These are phyloP conservation scores for Seladonia tumulorum DNA, from an alignment of 2,888 invertebrate species.

Conservation along the genomic window DNA sequence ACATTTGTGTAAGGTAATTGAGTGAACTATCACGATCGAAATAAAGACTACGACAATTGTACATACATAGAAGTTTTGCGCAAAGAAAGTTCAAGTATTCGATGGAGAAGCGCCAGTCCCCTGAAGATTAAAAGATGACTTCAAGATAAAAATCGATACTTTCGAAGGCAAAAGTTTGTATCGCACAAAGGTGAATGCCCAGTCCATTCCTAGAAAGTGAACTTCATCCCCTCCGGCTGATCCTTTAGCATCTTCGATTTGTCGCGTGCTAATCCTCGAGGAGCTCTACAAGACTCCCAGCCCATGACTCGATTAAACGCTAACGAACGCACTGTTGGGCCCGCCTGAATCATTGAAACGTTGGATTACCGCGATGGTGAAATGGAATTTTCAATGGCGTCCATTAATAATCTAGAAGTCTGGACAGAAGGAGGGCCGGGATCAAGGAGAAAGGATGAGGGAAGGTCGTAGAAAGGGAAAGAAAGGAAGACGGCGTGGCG, in stretches of 20 bases:
- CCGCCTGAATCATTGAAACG: slow-evolving; percentile 10
- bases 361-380: slow-evolving; percentile 20
- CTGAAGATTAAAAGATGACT: no score
- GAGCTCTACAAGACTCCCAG: not conserved
- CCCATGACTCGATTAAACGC: slow-evolving; percentile 11
- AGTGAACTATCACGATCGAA: no score
- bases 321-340: slow-evolving; percentile 34
- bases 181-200: no score
- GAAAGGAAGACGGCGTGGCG: not conserved
- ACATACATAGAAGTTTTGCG: no score
- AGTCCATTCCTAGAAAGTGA: not conserved
- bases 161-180: no score
- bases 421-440: not conserved
- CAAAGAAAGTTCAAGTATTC: no score
- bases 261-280: slow-evolving; percentile 2
- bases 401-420: not conserved
- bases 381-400: slow-evolving; percentile 22
- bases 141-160: no score
- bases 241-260: not conserved
- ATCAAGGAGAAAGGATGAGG: not conserved
- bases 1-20: no score
- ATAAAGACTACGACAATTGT: no score
- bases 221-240: not conserved
- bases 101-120: no score
- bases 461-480: slow-evolving; percentile 21